A percentile compares a stretch with the other conserved stretches of the same genome.
These are phyloP conservation scores for Atta texana DNA, from an alignment of 1,140 invertebrate genomes.

Conservation along the genomic window DNA sequence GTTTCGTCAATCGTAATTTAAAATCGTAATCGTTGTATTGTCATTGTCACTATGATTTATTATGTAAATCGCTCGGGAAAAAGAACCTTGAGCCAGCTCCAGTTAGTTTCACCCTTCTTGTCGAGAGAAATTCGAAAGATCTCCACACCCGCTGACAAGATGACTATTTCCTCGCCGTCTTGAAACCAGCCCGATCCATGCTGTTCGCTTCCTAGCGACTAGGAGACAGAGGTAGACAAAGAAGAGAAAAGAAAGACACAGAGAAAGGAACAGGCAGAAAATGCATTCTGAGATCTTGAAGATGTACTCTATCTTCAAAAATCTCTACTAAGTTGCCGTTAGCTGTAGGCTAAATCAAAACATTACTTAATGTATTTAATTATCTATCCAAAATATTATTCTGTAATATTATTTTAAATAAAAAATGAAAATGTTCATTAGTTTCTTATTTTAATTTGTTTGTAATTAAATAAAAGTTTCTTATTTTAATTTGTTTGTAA, in stretches of 20 bases:
- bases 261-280: constrained; percentile 29
- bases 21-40: not conserved
- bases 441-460: not conserved
- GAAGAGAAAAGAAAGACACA: constrained; percentile 61
- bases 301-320: not conserved
- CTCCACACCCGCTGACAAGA: constrained; percentile 88
- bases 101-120: constrained; percentile 88
- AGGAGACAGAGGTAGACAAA: constrained; percentile 72
- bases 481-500: not conserved
- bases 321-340: not conserved
- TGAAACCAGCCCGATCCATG: constrained; percentile 83
- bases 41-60: constrained; percentile 38
- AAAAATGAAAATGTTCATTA: not conserved
- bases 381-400: not conserved
- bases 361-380: constrained; percentile 1
- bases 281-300: not conserved
- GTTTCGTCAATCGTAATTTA: constrained; percentile 32
- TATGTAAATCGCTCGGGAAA: constrained; percentile 70
- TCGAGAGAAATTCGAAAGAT: constrained; percentile 88
- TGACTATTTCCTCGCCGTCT: constrained; percentile 84
- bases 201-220: constrained; percentile 72
- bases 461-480: not conserved
- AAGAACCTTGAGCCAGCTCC: constrained; percentile 89
- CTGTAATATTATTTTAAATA: not conserved
- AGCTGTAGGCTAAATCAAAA: constrained; percentile 21